Evolutionary conservation across 2,113 vertebrate genomes (phyloP).

Genomic region (Cynocephalus volans): DNA sequence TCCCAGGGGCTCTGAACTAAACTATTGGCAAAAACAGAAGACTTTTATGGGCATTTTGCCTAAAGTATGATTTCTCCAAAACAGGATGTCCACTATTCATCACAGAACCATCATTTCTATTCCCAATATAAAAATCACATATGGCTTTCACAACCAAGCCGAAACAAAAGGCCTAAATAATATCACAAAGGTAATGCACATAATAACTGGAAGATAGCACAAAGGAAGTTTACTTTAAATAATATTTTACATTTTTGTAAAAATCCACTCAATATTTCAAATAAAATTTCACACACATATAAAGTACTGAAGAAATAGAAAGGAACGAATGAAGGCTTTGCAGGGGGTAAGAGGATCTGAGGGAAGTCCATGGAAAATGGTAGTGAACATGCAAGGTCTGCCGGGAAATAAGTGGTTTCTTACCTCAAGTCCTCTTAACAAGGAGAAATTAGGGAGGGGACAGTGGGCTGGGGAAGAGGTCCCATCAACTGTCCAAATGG

Average conservation of each 20-base stretch:
- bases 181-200: background rate
- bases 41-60: constrained; percentile 76
- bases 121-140: constrained; percentile 60
- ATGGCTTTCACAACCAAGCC: constrained; percentile 44
- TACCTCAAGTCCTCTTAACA: background rate
- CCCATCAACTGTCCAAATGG: background rate
- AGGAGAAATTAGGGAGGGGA: background rate
- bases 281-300: background rate
- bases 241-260: background rate
- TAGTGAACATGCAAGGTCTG: background rate
- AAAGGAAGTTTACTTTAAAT: background rate
- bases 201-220: background rate
- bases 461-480: background rate
- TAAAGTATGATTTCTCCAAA: constrained; percentile 85
- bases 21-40: constrained; percentile 82
- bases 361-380: background rate
- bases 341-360: background rate
- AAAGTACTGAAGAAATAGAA: background rate
- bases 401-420: background rate
- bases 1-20: constrained; percentile 75
- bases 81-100: constrained; percentile 69
- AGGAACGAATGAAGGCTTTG: background rate
- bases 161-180: constrained; percentile 41
- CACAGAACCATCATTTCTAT: constrained; percentile 56
- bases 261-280: constrained; percentile 30